Evolutionary conservation across 1,140 invertebrate genomes (phyloP).

Genomic region (Platyura marginata): DNA sequence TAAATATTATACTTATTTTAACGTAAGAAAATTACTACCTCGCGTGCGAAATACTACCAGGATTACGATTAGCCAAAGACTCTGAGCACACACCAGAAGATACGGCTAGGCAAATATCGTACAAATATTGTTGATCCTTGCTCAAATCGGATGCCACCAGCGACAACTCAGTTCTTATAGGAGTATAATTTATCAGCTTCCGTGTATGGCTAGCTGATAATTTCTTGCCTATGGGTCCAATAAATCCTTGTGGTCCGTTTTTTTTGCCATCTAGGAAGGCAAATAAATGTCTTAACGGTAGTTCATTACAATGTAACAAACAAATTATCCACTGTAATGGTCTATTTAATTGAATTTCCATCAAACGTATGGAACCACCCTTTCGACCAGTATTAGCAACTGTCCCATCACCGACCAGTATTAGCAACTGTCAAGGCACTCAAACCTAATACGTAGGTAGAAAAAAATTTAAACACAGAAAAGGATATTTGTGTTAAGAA

Average conservation of each 20-base stretch:
- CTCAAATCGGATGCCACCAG: neutral
- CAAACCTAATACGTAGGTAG: too few relatives aligned
- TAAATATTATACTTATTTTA: too few relatives aligned
- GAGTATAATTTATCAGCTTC: neutral
- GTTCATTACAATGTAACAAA: neutral
- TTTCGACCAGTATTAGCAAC: neutral
- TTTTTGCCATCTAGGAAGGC: neutral
- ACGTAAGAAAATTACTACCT: too few relatives aligned
- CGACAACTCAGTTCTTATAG: neutral
- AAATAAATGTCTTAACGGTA: neutral
- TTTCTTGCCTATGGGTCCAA: neutral
- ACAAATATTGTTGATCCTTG: neutral
- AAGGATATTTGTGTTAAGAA: too few relatives aligned
- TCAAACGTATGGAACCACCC: neutral
- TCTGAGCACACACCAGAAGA: neutral
- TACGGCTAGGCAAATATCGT: neutral
- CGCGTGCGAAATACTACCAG: neutral
- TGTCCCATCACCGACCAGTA: conserved; percentile 1
- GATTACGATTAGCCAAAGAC: neutral
- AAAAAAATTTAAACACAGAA: too few relatives aligned
- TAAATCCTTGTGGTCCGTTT: conserved; percentile 2
- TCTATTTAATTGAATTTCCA: conserved; percentile 1
- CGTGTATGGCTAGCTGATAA: neutral
- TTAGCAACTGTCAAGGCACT: too few relatives aligned
- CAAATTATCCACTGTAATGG: conserved; percentile 3